Base-by-base conservation (phyloP, 2,888 invertebrate species). In the Eupithecia centaureata region DNA sequence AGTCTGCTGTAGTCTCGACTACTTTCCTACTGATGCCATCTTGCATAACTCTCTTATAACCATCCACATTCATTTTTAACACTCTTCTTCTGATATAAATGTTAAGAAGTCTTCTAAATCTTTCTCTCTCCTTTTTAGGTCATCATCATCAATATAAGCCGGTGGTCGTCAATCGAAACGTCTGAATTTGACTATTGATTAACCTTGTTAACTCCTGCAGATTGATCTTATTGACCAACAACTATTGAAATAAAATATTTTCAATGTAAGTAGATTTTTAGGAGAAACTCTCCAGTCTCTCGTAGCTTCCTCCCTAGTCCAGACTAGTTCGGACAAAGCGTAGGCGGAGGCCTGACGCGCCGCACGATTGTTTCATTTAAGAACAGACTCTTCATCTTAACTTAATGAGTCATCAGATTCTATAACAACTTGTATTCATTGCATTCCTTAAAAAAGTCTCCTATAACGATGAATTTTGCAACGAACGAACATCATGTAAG, bases 341-440 rank as follows among this genome's bases (percentile, higher is more conserved):
- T 92, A 91, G 91, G 92, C 90, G 90, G 86, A 78, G 86, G 87
- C 87, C 87, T 89, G 89, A 91, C 84, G 88, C 84, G 86, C 85
- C 83, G 84, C 86, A 88, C 88, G 82, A 91, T 89, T 87, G 87
- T 91, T 87, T 90, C 88, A 87, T 90, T 90, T 86, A 85, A 87
- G 85, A 85, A 85, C 81, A 81, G 83, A 77, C 76, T 76, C 78
- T 81, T 82, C 77, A 82, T 83, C 84, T 81, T 79, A 63, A 68
- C 82, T 83, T 90, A 91, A 91, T 90, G 89, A 88, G 85, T 77
- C 78, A 77, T 71, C 74, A 80, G 86, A 89, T 86, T 70, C 63
- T 32, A 54, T 59, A 35, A 71, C 2, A 47, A 62, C 52, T 59
- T 60, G 42, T 68, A 7, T 28, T 57, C 61, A 47, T 62, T 59